These are phyloP conservation scores for Patella vulgata DNA, from an alignment of 1,140 invertebrate genomes.

Conservation along the genomic window DNA sequence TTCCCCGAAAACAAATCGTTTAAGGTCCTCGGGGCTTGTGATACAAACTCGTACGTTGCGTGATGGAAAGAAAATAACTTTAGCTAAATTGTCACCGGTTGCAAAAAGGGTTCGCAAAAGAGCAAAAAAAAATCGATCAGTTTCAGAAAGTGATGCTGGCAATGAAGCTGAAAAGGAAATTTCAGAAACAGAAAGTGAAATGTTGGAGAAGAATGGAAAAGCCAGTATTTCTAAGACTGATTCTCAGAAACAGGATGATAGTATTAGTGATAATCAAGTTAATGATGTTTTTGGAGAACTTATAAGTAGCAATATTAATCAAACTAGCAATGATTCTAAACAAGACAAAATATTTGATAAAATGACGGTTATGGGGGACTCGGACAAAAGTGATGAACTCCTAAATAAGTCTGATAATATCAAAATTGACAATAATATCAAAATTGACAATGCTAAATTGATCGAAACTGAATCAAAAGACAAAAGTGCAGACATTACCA, in stretches of 20 bases:
- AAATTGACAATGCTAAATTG: background rate
- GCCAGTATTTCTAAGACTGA: background rate
- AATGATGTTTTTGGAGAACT: background rate
- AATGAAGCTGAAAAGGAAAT: slow-evolving; percentile 2
- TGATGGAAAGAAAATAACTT: background rate
- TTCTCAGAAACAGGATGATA: background rate
- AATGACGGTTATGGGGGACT: too few relatives aligned
- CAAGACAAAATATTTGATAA: too few relatives aligned
- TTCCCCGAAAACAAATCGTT: background rate
- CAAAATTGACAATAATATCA: background rate
- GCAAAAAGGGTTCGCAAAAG: background rate
- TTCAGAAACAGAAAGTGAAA: background rate
- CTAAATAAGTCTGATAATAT: background rate
- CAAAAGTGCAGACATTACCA: background rate
- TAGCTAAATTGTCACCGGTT: background rate
- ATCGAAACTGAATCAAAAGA: too few relatives aligned
- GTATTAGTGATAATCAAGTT: background rate
- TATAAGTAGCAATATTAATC: too few relatives aligned
- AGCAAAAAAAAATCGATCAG: background rate
- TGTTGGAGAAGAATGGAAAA: background rate
- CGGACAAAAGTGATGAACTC: too few relatives aligned
- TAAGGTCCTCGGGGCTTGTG: slow-evolving; percentile 5
- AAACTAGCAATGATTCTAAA: too few relatives aligned
- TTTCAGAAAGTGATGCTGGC: slow-evolving; percentile 21
- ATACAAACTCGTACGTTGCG: background rate